These are phyloP conservation scores for Pteropus alecto DNA, from an alignment of 2,113 vertebrate species.

Conservation along the genomic window DNA sequence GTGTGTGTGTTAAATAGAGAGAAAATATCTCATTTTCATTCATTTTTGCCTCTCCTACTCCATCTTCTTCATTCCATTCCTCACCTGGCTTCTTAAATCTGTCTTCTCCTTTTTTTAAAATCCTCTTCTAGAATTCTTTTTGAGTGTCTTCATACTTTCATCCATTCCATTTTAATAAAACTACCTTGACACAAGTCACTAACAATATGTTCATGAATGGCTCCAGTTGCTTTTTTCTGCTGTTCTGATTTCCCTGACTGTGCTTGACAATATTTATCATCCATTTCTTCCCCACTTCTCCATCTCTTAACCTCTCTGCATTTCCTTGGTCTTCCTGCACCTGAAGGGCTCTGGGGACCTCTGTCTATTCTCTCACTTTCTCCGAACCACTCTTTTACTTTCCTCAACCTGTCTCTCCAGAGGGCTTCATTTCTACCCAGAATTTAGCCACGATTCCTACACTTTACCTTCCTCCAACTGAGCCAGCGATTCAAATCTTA, in stretches of 20 bases:
- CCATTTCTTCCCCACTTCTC: background rate
- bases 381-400: background rate
- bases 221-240: background rate
- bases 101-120: background rate
- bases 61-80: background rate
- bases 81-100: background rate
- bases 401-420: background rate
- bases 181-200: background rate
- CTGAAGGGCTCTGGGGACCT: background rate
- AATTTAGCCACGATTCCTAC: background rate
- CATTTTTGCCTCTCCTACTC: background rate
- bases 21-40: background rate
- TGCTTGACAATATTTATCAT: background rate
- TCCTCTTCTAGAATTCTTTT: background rate
- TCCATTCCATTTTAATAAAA: background rate
- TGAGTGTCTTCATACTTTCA: background rate
- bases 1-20: background rate
- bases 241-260: background rate
- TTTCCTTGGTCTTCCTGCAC: background rate
- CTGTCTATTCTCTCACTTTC: background rate
- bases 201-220: background rate
- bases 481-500: background rate
- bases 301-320: background rate
- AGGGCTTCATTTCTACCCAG: background rate
- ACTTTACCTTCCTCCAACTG: background rate